These are phyloP conservation scores for Ethmia dodecea DNA, from an alignment of 2,888 invertebrate species.

Conservation along the genomic window DNA sequence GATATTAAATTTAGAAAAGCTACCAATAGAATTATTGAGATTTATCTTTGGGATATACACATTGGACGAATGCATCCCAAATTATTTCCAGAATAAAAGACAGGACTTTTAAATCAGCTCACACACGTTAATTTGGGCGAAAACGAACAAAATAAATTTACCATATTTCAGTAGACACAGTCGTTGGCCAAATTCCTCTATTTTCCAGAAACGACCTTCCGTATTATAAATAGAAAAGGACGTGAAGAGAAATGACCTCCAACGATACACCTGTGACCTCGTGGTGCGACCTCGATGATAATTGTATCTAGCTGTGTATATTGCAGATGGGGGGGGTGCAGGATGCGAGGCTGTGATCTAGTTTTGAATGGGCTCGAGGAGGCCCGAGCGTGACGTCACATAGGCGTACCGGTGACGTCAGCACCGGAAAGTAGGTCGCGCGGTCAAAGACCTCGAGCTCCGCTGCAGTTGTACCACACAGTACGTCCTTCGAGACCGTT, in stretches of 20 bases:
- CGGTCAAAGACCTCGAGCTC: conserved; percentile 54
- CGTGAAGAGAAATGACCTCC: conserved; percentile 50
- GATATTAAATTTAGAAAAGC: too few species aligned
- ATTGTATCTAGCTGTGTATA: conserved; percentile 26
- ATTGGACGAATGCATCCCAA: not conserved
- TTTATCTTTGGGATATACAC: not conserved
- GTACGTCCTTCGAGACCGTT: conserved; percentile 22
- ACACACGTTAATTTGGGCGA: too few species aligned
- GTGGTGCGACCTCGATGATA: conserved; percentile 37
- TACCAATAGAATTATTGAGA: not conserved
- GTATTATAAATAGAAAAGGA: conserved; percentile 33
- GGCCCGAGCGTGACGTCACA: conserved; percentile 66
- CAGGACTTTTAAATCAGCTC: too few species aligned
- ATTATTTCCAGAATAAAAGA: too few species aligned
- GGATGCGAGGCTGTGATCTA: conserved; percentile 61
- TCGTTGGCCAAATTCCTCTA: too few species aligned
- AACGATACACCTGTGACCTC: conserved; percentile 26
- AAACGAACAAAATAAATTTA: too few species aligned
- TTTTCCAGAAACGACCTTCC: conserved; percentile 8
- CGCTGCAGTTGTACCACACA: conserved; percentile 53
- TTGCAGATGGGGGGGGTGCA: conserved; percentile 33
- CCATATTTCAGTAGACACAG: too few species aligned
- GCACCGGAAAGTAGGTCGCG: conserved; percentile 56
- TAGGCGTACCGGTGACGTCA: conserved; percentile 71
- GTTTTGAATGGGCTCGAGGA: conserved; percentile 69